Conservation (phyloP, 2,797 vertebrate genomes). For the Sternotherus odoratus region DNA sequence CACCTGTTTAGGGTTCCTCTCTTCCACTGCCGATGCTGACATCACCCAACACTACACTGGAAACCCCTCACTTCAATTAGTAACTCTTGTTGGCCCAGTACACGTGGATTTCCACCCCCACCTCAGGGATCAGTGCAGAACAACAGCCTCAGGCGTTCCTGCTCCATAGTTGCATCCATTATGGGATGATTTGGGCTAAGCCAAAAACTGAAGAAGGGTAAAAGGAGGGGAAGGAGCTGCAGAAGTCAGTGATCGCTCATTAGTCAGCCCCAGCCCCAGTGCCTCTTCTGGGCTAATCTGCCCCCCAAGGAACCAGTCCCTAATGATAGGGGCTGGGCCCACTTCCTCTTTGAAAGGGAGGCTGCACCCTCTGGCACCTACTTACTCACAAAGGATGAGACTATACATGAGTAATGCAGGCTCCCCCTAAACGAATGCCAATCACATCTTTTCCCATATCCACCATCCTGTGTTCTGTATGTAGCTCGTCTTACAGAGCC, state of each 20-base stretch:
- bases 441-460: neutral
- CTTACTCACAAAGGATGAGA: too few species aligned
- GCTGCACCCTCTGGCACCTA: too few species aligned
- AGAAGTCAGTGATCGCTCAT: fast-evolving
- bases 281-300: too few species aligned
- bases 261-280: too few species aligned
- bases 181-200: neutral
- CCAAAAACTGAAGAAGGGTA: neutral
- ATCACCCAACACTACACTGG: neutral
- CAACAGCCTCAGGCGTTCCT: fast-evolving
- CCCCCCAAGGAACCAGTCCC: too few species aligned
- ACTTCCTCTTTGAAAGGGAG: too few species aligned
- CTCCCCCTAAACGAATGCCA: too few species aligned
- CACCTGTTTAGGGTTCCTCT: fast-evolving
- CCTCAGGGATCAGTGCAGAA: fast-evolving
- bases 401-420: too few species aligned
- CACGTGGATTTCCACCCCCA: neutral
- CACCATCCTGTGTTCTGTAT: neutral
- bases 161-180: neutral
- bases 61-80: neutral
- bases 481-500: neutral
- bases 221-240: neutral
- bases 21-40: fast-evolving
- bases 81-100: neutral
- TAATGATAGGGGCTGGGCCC: too few species aligned